Evolutionary conservation across 2,113 vertebrate genomes (phyloP).

Genomic region (Tympanuchus pallidicinctus): DNA sequence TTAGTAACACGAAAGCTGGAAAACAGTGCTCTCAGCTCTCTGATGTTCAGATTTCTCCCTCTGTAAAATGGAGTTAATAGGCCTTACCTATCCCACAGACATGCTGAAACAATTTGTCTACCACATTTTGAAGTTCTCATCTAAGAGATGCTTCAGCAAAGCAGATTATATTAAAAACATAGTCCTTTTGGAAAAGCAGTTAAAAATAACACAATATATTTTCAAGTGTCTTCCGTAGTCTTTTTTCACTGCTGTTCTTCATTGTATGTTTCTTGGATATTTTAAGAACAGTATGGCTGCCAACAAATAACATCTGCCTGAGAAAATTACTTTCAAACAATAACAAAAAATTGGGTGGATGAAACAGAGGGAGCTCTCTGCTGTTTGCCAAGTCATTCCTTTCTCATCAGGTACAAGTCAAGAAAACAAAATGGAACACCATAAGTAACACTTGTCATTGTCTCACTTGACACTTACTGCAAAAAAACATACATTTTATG

Average conservation of each 20-base stretch:
- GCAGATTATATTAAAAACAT: slow-evolving; percentile 7
- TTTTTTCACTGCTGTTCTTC: not conserved
- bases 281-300: not conserved
- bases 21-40: not conserved
- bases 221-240: not conserved
- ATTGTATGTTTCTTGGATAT: not conserved
- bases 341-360: not conserved
- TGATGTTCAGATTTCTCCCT: not conserved
- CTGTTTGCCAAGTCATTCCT: not conserved
- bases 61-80: slow-evolving; percentile 10
- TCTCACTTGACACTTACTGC: not conserved
- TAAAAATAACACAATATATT: slow-evolving; percentile 14
- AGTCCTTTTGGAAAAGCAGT: not conserved
- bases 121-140: not conserved
- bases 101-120: slow-evolving; percentile 31
- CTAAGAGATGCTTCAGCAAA: slow-evolving; percentile 11
- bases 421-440: not conserved
- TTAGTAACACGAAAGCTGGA: not conserved
- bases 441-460: not conserved
- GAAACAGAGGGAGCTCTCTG: not conserved
- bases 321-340: not conserved
- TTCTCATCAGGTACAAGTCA: not conserved
- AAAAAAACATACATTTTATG: not conserved
- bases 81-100: slow-evolving; percentile 16
- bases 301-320: not conserved